Conservation (phyloP, 2,113 vertebrate genomes). For the Macroglossus sobrinus region DNA sequence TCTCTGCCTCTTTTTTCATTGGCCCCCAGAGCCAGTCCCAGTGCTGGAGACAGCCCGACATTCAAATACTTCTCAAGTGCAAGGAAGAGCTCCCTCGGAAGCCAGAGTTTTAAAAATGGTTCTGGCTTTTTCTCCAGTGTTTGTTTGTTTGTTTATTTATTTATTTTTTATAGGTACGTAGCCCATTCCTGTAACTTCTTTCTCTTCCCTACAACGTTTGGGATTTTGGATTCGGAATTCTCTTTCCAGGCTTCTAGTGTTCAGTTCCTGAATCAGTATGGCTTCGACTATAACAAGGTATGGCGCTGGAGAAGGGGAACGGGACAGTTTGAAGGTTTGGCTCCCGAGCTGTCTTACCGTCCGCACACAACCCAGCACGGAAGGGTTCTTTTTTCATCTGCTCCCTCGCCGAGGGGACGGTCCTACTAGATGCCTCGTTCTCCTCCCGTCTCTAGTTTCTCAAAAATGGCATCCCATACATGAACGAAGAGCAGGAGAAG, state of each 20-base stretch:
- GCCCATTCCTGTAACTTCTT: constrained; percentile 85
- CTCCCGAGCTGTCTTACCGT: fast-evolving
- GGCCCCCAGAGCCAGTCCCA: neutral
- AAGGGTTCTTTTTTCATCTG: neutral
- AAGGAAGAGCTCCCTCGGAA: too few species aligned
- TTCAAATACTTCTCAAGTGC: neutral
- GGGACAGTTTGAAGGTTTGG: neutral
- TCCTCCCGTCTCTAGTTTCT: constrained; percentile 75
- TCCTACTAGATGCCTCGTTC: neutral
- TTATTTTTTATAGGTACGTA: constrained; percentile 77
- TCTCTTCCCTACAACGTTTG: constrained; percentile 82
- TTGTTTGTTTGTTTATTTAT: neutral
- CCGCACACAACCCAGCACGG: fast-evolving
- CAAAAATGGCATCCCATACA: constrained; percentile 83
- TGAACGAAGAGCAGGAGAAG: constrained; percentile 83
- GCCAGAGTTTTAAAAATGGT: neutral
- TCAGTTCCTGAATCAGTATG: constrained; percentile 82
- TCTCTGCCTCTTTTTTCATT: neutral
- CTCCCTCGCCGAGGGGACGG: neutral
- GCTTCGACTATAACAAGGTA: constrained; percentile 86
- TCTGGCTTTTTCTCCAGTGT: neutral
- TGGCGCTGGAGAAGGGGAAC: neutral
- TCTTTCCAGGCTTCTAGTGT: constrained; percentile 81
- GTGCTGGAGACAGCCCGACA: neutral
- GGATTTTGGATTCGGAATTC: constrained; percentile 78